Evolutionary conservation across 2,888 invertebrate species (phyloP), one percentile per base, ranked within the genome.

Genomic region (Mylabris sibirica): DNA sequence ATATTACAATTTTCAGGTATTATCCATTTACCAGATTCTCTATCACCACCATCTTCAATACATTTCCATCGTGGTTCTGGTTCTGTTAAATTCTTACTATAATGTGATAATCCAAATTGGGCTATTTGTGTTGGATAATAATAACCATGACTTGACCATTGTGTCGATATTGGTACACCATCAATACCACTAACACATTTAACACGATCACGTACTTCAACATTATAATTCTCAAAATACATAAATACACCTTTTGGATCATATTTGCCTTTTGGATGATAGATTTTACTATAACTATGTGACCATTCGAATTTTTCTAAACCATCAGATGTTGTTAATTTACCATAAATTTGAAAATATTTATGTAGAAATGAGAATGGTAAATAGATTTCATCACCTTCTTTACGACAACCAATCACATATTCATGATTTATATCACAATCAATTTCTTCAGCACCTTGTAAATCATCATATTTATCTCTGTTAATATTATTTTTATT

Each of bases 71-170:
- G 88, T 0, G 96, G 95, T 75, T 93, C 92, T 0, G 93, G 91
- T 78, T 96, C 96, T 0, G 93, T 94, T 14, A 98, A 85, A 84
- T 96, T 94, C 85, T 98, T 98, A 85, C 97, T 97, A 85, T 97
- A 99, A 86, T 99, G 99, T 11, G 98, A 96, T 67, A 99, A 86
- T 0, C 97, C 99, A 84, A 96, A 99, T 84, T 99, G 99, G 6
- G 99, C 98, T 75, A 99, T 98, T 87, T 99, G 99, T 1, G 98
- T 99, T 0, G 99, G 98, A 86, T 99, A 99, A 85, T 93, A 97
- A 85, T 99, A 98, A 0, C 99, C 99, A 72, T 91, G 91, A 41
- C 93, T 92, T 78, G 97, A 95, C 99, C 99, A 99, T 82, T 98
- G 98, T 0, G 94, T 96, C n/a, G 96, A 96, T 65, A 98, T 92